phyloP scores from a whole-genome alignment of 2,888 invertebrate genomes.

The Tromatobia lineatoria region DNA sequence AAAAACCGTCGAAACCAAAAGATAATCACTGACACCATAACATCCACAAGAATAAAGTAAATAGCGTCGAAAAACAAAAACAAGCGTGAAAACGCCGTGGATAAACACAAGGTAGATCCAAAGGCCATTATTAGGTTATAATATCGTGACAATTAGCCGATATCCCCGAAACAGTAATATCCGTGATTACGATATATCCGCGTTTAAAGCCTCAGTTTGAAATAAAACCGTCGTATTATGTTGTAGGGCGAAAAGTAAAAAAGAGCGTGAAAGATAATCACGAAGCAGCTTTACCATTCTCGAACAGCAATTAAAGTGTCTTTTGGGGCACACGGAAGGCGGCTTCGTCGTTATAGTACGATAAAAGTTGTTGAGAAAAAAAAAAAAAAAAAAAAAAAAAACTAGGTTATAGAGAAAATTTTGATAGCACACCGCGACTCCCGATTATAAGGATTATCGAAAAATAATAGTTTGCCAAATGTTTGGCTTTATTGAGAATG shows the following conservation, averaged over 20 bases:
- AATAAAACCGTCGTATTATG: background rate
- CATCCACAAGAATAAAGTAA: no score
- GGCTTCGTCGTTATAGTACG: conserved; percentile 63
- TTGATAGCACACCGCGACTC: conserved; percentile 38
- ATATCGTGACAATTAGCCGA: conserved; percentile 72
- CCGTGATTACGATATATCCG: background rate
- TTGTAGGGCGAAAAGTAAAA: conserved; percentile 39
- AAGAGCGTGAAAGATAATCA: conserved; percentile 57
- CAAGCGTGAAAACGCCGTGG: conserved; percentile 74
- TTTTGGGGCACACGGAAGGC: conserved; percentile 74
- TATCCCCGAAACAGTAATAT: conserved; percentile 20
- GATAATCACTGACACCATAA: no score
- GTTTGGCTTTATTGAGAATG: conserved; percentile 55
- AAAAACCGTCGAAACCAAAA: no score
- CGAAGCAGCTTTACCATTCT: conserved; percentile 73
- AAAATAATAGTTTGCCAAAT: conserved; percentile 50
- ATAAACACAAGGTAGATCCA: conserved; percentile 79
- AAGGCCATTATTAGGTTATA: conserved; percentile 79
- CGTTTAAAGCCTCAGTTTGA: background rate
- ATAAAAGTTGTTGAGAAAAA: background rate
- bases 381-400: conserved; percentile 71
- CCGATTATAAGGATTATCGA: conserved; percentile 54
- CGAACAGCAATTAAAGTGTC: conserved; percentile 79
- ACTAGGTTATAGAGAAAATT: conserved; percentile 81
- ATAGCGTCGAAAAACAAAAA: conserved; percentile 59